Percentiles rank a stretch among this genome's conserved stretches.
phyloP scores from a whole-genome alignment of 1,140 invertebrate species.

The Neuroterus valhalla region DNA sequence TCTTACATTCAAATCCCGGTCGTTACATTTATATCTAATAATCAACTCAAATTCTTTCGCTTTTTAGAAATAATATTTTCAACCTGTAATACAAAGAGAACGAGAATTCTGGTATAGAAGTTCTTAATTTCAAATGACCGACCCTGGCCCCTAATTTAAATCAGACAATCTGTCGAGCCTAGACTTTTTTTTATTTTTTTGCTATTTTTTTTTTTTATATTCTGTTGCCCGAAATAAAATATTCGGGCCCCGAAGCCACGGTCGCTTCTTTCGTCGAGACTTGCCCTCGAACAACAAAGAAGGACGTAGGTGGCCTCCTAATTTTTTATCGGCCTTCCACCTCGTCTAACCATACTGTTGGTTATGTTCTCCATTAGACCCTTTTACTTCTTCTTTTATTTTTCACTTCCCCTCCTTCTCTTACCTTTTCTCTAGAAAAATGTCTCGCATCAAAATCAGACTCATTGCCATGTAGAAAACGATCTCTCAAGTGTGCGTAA shows the following conservation, averaged over 20 bases:
- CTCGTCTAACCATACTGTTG: neutral
- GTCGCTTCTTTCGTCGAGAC: slow-evolving; percentile 33
- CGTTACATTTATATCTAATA: slow-evolving; percentile 17
- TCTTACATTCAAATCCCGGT: slow-evolving; percentile 27
- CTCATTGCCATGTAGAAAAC: too few relatives aligned
- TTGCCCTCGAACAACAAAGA: slow-evolving; percentile 45
- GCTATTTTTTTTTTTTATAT: slow-evolving; percentile 27
- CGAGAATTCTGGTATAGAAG: neutral
- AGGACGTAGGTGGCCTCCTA: slow-evolving; percentile 41
- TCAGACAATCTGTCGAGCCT: slow-evolving; percentile 35
- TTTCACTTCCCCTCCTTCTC: slow-evolving; percentile 40
- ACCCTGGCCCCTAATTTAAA: slow-evolving; percentile 42
- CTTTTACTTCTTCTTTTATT: slow-evolving; percentile 33
- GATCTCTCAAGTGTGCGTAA: too few relatives aligned
- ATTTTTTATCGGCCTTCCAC: slow-evolving; percentile 46
- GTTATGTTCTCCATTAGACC: slow-evolving; percentile 14
- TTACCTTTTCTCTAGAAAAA: slow-evolving; percentile 19
- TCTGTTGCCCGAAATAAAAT: slow-evolving; percentile 37
- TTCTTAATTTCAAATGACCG: slow-evolving; percentile 27
- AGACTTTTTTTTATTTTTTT: slow-evolving; percentile 23
- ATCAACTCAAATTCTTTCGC: too few relatives aligned
- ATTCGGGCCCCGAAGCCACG: slow-evolving; percentile 39
- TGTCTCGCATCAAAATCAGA: neutral
- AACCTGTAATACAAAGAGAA: neutral
- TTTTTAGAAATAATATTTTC: too few relatives aligned